Percentiles rank a stretch among this genome's conserved stretches.
These are phyloP conservation scores for Martes flavigula DNA, from an alignment of 2,797 vertebrate genomes.

Conservation along the genomic window DNA sequence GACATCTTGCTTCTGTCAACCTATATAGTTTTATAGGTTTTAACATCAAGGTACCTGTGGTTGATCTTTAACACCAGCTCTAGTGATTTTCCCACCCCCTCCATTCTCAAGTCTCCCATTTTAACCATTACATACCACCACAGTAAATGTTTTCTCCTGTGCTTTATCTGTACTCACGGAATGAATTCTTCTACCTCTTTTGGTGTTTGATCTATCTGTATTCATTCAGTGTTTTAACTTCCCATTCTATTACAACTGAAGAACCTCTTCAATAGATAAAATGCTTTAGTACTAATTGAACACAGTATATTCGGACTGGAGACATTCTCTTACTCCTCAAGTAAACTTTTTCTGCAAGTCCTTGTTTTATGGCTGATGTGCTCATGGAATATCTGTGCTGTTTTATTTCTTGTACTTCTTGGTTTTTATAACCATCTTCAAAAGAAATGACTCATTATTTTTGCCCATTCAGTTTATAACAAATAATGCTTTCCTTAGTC, in stretches of 20 bases:
- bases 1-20: not conserved
- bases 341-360: not conserved
- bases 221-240: not conserved
- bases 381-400: not conserved
- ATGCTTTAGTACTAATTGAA: not conserved
- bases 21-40: not conserved
- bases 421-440: not conserved
- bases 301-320: not conserved
- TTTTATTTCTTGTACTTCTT: not conserved
- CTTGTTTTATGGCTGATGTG: not conserved
- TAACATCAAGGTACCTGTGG: not conserved
- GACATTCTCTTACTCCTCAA: not conserved
- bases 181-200: not conserved
- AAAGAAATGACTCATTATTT: not conserved
- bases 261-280: not conserved
- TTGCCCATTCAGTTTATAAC: not conserved
- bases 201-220: not conserved
- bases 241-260: not conserved
- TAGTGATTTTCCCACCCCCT: not conserved
- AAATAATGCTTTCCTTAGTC: slow-evolving; percentile 6
- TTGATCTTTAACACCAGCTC: not conserved
- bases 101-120: not conserved
- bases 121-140: not conserved
- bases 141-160: not conserved
- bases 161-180: not conserved